These are phyloP conservation scores for Amazona guildingii DNA, from an alignment of 2,113 vertebrate genomes.

Conservation along the genomic window DNA sequence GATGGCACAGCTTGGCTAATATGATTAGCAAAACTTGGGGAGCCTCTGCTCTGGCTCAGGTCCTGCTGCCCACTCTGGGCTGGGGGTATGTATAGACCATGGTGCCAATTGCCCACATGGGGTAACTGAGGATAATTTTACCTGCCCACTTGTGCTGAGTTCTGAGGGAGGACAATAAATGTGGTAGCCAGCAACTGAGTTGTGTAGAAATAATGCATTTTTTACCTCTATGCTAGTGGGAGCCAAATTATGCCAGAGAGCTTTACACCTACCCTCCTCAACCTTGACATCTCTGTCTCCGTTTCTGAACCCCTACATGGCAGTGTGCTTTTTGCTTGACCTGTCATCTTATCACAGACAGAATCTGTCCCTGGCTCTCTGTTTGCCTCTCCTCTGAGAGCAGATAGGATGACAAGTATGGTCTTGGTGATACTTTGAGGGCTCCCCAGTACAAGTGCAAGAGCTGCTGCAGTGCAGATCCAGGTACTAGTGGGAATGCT, in stretches of 20 bases:
- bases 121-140: not conserved
- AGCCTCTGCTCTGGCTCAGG: not conserved
- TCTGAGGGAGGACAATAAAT: not conserved
- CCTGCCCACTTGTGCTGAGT: not conserved
- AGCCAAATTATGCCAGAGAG: not conserved
- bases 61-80: not conserved
- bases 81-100: too few species aligned
- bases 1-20: not conserved
- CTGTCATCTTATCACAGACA: not conserved
- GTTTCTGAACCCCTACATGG: not conserved
- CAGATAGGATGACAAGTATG: accelerated
- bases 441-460: not conserved
- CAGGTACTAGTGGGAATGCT: not conserved
- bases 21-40: accelerated
- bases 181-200: not conserved
- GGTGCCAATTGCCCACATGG: accelerated
- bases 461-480: not conserved
- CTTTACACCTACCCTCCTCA: not conserved
- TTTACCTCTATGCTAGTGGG: not conserved
- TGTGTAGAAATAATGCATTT: not conserved
- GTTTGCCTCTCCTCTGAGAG: not conserved
- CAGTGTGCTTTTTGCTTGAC: not conserved
- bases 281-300: not conserved
- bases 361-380: not conserved
- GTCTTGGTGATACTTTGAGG: not conserved